Percentiles rank a stretch among this genome's conserved stretches.
These are phyloP conservation scores for Metopolophium dirhodum DNA, from an alignment of 1,140 invertebrate species.

Conservation along the genomic window DNA sequence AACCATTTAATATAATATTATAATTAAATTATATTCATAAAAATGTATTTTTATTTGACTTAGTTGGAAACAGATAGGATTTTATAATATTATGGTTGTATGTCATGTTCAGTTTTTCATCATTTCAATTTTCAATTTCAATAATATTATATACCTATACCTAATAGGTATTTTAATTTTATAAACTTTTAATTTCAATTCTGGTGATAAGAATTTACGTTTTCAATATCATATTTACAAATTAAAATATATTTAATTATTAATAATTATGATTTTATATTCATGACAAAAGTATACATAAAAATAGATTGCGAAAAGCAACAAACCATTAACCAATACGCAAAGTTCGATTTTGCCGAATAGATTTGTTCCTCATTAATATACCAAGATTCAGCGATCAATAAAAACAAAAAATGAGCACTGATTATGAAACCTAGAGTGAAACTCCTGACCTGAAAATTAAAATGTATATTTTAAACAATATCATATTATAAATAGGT, in stretches of 20 bases:
- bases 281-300: not conserved
- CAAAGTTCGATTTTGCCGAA: not conserved
- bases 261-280: not conserved
- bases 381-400: not conserved
- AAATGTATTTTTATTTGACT: not conserved
- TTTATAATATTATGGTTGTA: not conserved
- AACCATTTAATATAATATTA: no score
- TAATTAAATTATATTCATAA: no score
- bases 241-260: not conserved
- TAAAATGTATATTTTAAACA: not conserved
- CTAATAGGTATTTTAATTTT: not conserved
- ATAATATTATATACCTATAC: not conserved
- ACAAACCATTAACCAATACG: not conserved
- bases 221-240: no score
- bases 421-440: not conserved
- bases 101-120: not conserved
- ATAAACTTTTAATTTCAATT: not conserved
- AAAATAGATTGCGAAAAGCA: not conserved
- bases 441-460: not conserved
- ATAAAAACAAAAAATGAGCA: constrained; percentile 2
- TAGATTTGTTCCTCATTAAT: not conserved
- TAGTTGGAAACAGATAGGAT: not conserved
- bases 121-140: not conserved
- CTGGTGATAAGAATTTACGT: not conserved
- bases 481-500: not conserved